These are phyloP conservation scores for Erythrocebus patas DNA, from an alignment of 2,113 vertebrate genomes.

Conservation along the genomic window DNA sequence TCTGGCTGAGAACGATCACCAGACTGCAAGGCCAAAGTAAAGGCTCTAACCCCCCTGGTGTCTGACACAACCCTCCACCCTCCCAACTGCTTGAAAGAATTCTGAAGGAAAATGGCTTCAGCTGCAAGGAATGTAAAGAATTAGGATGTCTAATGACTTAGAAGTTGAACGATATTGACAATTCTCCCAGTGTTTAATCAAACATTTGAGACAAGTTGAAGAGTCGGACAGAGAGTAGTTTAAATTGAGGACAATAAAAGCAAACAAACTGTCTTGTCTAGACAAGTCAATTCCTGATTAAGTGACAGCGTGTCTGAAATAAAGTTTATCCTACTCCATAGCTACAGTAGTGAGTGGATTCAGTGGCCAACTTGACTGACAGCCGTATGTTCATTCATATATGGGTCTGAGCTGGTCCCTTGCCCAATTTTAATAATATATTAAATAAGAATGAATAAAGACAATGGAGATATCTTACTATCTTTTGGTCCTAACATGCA, in stretches of 20 bases:
- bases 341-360: neutral
- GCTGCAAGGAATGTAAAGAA: slow-evolving; percentile 81
- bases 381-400: neutral
- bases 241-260: slow-evolving; percentile 77
- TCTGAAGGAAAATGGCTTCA: slow-evolving; percentile 55
- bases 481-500: neutral
- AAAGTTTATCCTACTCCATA: slow-evolving; percentile 68
- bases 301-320: slow-evolving; percentile 67
- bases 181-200: slow-evolving; percentile 85
- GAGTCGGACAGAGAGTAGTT: slow-evolving; percentile 75
- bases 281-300: slow-evolving; percentile 80
- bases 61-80: neutral
- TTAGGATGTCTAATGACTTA: slow-evolving; percentile 82
- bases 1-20: neutral
- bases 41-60: neutral
- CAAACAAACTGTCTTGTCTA: slow-evolving; percentile 82
- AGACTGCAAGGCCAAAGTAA: neutral
- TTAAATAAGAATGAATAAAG: slow-evolving; percentile 32
- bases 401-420: neutral
- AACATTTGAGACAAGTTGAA: slow-evolving; percentile 83
- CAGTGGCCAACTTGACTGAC: neutral
- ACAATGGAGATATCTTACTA: neutral
- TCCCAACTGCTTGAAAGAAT: slow-evolving; percentile 60
- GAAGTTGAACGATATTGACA: slow-evolving; percentile 85
- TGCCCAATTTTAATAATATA: neutral